Base-by-base conservation (phyloP, 2,888 invertebrate species). In the Germaria angustata region DNA sequence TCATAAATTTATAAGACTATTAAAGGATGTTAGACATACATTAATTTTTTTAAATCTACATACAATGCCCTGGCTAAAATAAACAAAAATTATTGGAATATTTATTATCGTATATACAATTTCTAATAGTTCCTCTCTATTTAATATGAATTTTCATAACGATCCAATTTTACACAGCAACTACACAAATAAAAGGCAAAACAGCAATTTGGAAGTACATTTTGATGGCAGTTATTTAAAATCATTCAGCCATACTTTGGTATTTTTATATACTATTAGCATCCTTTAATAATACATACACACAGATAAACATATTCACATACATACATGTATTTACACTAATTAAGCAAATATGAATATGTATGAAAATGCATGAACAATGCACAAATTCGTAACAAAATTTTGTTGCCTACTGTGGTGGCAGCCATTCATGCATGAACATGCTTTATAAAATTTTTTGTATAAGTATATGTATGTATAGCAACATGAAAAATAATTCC, bases 221-320 rank as follows among this genome's bases (percentile, higher is more conserved):
- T 71, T 55, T 63, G 36, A 7, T 63, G 63, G 44, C 15, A 49
- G 46, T 63, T 75, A 75, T 80, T 69, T 65, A 57, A 75, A 75
- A 65, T 63, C 32, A 69, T 63, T 75, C 55, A 63, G 36, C 63
- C 17, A 46, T 69, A 20, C 51, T 36, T 36, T 71, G 44, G 61
- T 24, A 61, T 53, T 59, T 69, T 46, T 20, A 53, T 36, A 36
- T 34, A 28, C 57, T 32, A 24, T 9, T 17, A 9, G 1, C 22
- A 32, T 6, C 20, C 15, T 9, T 32, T 51, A n/a, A 36, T 17
- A 7, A 44, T 39, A 13, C 13, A 11, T 39, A 39, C 13, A 13
- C n/a, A n/a, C n/a, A n/a, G n/a, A 22, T n/a, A 28, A 28, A n/a
- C n/a, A 15, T 3, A 28, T n/a, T 13, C 11, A 13, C 24, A 15